phyloP scores from a whole-genome alignment of 2,888 invertebrate genomes.

The Drosophila phalerata region DNA sequence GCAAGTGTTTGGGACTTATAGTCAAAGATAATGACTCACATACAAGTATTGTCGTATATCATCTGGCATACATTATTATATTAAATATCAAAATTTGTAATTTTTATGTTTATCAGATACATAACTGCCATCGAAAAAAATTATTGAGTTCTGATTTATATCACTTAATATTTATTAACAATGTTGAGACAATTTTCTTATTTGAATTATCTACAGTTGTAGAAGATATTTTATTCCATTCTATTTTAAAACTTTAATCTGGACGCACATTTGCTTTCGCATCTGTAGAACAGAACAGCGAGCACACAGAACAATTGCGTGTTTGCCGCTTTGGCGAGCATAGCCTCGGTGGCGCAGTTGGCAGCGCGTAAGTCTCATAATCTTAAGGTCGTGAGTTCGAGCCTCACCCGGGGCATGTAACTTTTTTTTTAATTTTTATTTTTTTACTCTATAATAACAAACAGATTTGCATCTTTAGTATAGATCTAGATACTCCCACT shows the following conservation, averaged over 20 bases:
- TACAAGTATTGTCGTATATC: background rate
- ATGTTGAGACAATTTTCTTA: background rate
- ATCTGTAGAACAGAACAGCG: background rate
- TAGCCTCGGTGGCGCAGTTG: constrained; percentile 86
- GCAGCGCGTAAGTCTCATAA: constrained; percentile 86
- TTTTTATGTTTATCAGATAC: background rate
- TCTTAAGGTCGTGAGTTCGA: constrained; percentile 86
- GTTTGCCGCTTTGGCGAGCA: constrained; percentile 40
- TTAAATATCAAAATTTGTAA: background rate
- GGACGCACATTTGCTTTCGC: background rate
- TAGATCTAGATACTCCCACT: constrained; percentile 16
- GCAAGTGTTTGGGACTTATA: constrained; percentile 10
- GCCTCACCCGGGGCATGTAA: constrained; percentile 84
- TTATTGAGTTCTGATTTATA: too few species aligned
- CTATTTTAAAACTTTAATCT: background rate
- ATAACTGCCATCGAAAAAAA: background rate
- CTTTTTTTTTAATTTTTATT: constrained; percentile 37
- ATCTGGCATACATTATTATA: background rate
- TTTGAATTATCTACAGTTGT: background rate
- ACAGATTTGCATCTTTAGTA: constrained; percentile 8
- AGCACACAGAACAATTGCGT: constrained; percentile 41
- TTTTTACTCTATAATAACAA: constrained; percentile 1
- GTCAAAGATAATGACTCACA: constrained; percentile 16
- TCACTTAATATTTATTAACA: background rate
- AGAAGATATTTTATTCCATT: background rate